Evolutionary conservation across 2,888 invertebrate genomes (phyloP).

Genomic region (Argynnis bischoffii): DNA sequence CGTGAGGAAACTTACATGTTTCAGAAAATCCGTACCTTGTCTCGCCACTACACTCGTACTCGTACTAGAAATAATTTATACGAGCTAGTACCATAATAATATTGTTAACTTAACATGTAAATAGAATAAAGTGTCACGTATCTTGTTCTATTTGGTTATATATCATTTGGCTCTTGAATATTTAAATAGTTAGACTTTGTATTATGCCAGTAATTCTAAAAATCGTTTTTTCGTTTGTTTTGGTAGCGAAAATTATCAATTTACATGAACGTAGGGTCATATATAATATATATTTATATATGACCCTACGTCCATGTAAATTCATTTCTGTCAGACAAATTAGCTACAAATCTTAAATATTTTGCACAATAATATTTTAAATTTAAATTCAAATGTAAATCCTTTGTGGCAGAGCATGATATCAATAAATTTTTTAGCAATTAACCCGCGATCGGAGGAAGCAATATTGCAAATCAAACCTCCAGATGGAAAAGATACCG

Average conservation of each 20-base stretch:
- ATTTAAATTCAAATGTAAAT: conserved; percentile 23
- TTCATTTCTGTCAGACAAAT: no score
- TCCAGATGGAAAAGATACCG: conserved; percentile 71
- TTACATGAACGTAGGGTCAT: no score
- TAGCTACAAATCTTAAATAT: not conserved
- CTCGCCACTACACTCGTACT: conserved; percentile 12
- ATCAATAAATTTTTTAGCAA: conserved; percentile 64
- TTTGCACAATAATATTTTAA: not conserved
- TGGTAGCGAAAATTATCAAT: no score
- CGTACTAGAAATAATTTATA: not conserved
- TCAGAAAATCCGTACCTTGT: conserved; percentile 15
- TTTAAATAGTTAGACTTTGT: no score
- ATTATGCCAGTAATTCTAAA: no score
- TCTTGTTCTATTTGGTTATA: not conserved
- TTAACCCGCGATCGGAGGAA: conserved; percentile 55
- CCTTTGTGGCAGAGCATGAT: conserved; percentile 38
- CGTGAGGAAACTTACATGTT: conserved; percentile 23
- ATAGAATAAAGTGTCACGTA: not conserved
- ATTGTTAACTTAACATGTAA: conserved; percentile 12
- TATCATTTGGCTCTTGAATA: no score
- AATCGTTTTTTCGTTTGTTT: no score
- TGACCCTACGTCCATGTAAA: no score
- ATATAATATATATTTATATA: no score
- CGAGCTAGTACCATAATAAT: conserved; percentile 9
- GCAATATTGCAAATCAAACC: conserved; percentile 72